A percentile compares a stretch with the other conserved stretches of the same genome.
phyloP scores from a whole-genome alignment of 2,113 vertebrate species.

The Burhinus oedicnemus region DNA sequence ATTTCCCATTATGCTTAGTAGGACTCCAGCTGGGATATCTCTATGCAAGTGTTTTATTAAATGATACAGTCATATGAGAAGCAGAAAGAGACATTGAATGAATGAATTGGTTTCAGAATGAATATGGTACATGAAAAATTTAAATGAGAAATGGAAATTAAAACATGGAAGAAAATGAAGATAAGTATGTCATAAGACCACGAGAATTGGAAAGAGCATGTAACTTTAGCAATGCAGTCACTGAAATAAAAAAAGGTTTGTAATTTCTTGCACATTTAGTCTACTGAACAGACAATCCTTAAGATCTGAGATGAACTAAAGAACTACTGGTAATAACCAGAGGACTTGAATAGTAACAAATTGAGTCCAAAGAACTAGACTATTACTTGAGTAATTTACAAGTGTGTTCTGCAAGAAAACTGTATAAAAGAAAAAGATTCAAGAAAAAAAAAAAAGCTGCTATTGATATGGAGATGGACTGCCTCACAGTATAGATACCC shows the following conservation, averaged over 20 bases:
- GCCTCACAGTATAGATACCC: background rate
- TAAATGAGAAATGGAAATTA: constrained; percentile 32
- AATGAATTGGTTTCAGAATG: background rate
- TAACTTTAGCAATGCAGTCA: background rate
- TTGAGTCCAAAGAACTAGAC: constrained; percentile 16
- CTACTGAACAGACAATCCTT: constrained; percentile 27
- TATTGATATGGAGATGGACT: background rate
- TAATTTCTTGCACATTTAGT: constrained; percentile 29
- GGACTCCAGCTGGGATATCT: background rate
- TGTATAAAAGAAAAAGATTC: background rate
- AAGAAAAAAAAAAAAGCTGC: background rate
- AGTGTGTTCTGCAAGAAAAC: constrained; percentile 5
- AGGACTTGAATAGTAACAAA: constrained; percentile 34
- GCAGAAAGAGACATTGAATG: background rate
- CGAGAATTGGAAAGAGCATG: background rate
- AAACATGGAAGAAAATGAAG: constrained; percentile 27
- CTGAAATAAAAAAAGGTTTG: background rate
- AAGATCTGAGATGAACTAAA: constrained; percentile 8
- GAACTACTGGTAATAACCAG: constrained; percentile 30
- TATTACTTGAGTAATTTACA: constrained; percentile 32
- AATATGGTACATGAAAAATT: background rate
- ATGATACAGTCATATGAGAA: background rate
- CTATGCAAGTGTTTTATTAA: background rate
- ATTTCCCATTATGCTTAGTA: background rate
- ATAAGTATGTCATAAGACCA: background rate